Conservation (phyloP, 2,888 invertebrate species). For the Pseudococcus jackbeardsleyi region DNA sequence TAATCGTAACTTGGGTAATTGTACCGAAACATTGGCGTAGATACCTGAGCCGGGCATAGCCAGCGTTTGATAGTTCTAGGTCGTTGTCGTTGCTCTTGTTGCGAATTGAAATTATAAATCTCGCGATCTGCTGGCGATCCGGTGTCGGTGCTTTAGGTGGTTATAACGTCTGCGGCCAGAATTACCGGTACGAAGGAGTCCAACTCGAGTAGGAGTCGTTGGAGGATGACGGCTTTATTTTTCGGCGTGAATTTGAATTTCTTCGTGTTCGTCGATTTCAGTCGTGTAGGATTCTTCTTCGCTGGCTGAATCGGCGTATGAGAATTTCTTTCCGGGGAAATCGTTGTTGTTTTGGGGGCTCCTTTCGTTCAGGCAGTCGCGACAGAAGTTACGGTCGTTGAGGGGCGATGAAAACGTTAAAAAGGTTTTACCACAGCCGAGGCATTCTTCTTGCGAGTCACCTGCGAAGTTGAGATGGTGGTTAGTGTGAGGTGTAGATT, state of each 20-base stretch:
- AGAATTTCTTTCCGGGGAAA: slow-evolving; percentile 54
- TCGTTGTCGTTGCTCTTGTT: background rate
- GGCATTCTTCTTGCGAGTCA: slow-evolving; percentile 76
- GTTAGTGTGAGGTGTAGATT: background rate
- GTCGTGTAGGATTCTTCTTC: slow-evolving; percentile 62
- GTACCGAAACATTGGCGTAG: background rate
- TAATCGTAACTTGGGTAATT: background rate
- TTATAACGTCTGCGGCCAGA: too few relatives aligned
- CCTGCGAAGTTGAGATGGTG: slow-evolving; percentile 69
- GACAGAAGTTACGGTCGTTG: slow-evolving; percentile 64
- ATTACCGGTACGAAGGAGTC: too few relatives aligned
- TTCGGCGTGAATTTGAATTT: slow-evolving; percentile 53
- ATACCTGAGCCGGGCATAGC: background rate
- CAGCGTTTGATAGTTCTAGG: slow-evolving; percentile 42
- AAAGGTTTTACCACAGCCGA: slow-evolving; percentile 74
- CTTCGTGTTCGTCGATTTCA: slow-evolving; percentile 64
- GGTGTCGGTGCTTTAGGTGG: background rate
- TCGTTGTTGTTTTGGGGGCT: slow-evolving; percentile 3
- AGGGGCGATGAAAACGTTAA: slow-evolving; percentile 69
- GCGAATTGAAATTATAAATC: background rate
- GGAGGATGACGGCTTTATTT: background rate
- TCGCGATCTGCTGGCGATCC: background rate
- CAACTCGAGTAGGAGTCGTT: background rate
- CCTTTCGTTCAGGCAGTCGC: slow-evolving; percentile 56
- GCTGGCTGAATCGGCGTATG: slow-evolving; percentile 58